These are phyloP conservation scores for Drosophila tripunctata DNA, from an alignment of 2,888 invertebrate genomes.

Conservation along the genomic window DNA sequence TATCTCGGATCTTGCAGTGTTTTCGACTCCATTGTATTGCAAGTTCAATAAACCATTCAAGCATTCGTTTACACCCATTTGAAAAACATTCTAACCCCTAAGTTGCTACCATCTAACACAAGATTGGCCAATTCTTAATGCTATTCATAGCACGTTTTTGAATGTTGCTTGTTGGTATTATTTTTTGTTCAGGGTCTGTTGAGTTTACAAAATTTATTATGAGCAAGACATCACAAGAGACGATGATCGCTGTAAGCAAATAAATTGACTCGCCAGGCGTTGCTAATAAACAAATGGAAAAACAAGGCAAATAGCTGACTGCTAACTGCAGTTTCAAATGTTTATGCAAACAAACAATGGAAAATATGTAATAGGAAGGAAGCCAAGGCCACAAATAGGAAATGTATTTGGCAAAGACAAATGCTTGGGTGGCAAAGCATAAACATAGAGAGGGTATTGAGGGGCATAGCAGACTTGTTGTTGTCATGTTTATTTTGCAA, in stretches of 20 bases:
- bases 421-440: slow-evolving; percentile 45
- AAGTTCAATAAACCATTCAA: not conserved
- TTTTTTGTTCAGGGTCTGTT: slow-evolving; percentile 32
- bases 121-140: slow-evolving; percentile 30
- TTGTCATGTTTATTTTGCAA: slow-evolving; percentile 48
- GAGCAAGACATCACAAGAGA: slow-evolving; percentile 37
- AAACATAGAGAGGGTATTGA: not conserved
- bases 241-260: slow-evolving; percentile 47
- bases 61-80: not conserved
- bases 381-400: slow-evolving; percentile 73
- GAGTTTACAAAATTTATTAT: slow-evolving; percentile 63
- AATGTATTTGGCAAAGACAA: slow-evolving; percentile 41
- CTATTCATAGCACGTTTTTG: slow-evolving; percentile 48
- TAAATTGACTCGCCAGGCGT: slow-evolving; percentile 42
- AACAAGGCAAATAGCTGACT: slow-evolving; percentile 22
- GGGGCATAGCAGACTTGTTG: not conserved
- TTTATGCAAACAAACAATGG: slow-evolving; percentile 65
- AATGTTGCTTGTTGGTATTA: slow-evolving; percentile 38
- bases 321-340: slow-evolving; percentile 33
- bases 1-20: too few relatives aligned
- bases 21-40: too few relatives aligned
- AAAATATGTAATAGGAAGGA: slow-evolving; percentile 54
- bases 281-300: slow-evolving; percentile 35
- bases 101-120: not conserved
- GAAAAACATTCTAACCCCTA: not conserved